Percentiles rank a stretch among this genome's conserved stretches.
phyloP scores from a whole-genome alignment of 1,140 invertebrate species.

The Sitobion miscanthi region DNA sequence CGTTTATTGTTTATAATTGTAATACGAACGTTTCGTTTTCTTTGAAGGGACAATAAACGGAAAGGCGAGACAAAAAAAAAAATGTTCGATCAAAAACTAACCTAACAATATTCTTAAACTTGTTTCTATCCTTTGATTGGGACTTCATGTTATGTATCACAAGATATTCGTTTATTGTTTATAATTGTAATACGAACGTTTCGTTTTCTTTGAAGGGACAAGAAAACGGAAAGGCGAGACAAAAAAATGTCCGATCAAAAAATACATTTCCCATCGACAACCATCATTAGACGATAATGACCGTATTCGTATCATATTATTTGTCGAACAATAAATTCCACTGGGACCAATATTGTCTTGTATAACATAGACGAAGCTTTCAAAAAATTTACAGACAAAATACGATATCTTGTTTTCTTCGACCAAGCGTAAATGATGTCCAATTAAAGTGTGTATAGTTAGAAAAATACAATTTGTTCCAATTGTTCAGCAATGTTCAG shows the following conservation, averaged over 20 bases:
- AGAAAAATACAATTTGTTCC: neutral
- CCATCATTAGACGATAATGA: conserved; percentile 39
- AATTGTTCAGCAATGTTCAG: neutral
- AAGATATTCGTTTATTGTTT: conserved; percentile 14
- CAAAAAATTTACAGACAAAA: neutral
- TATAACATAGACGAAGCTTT: neutral
- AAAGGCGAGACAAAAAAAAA: neutral
- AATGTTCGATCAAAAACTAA: no score
- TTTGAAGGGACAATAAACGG: conserved; percentile 15
- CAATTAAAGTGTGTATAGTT: neutral
- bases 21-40: conserved; percentile 15
- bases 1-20: conserved; percentile 34
- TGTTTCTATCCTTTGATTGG: neutral
- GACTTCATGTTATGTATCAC: neutral
- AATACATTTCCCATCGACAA: neutral
- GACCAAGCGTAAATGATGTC: neutral
- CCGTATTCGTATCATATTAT: conserved; percentile 18
- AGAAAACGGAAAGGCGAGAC: neutral
- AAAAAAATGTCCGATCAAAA: conserved; percentile 37
- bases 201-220: neutral
- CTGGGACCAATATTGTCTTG: neutral
- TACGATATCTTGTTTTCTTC: conserved; percentile 9
- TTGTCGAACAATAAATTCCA: neutral
- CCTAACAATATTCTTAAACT: neutral
- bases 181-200: conserved; percentile 30